These are phyloP conservation scores for Lepidurus arcticus DNA, from an alignment of 1,140 invertebrate species.

Conservation along the genomic window DNA sequence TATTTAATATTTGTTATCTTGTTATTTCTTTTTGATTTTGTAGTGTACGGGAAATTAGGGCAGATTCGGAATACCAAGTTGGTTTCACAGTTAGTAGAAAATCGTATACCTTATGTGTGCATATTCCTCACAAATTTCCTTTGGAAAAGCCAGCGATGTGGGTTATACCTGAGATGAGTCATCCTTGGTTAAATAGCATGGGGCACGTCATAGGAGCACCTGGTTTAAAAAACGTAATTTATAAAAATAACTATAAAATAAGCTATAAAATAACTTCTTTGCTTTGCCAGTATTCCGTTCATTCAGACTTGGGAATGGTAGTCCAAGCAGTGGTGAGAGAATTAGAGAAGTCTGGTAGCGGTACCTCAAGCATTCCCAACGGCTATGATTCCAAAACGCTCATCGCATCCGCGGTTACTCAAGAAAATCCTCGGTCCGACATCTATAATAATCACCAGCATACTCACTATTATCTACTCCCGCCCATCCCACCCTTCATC, in stretches of 20 bases:
- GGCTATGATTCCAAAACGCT: slow-evolving; percentile 11
- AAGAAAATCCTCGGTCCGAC: not conserved
- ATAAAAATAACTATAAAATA: not conserved
- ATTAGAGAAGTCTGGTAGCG: slow-evolving; percentile 52
- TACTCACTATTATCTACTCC: slow-evolving; percentile 43
- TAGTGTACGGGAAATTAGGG: slow-evolving; percentile 62
- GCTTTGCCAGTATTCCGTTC: slow-evolving; percentile 55
- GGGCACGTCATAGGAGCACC: slow-evolving; percentile 62
- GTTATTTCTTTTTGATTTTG: slow-evolving; percentile 40
- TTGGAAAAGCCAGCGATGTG: slow-evolving; percentile 63
- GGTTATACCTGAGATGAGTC: slow-evolving; percentile 57
- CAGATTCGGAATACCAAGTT: slow-evolving; percentile 63
- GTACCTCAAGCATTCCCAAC: not conserved
- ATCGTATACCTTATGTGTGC: slow-evolving; percentile 58
- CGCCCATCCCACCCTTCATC: slow-evolving; percentile 50
- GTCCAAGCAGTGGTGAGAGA: slow-evolving; percentile 71
- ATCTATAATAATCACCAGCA: slow-evolving; percentile 22
- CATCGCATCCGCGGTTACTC: not conserved
- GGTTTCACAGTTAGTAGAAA: slow-evolving; percentile 57
- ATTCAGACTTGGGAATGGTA: slow-evolving; percentile 68
- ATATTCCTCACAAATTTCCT: slow-evolving; percentile 61
- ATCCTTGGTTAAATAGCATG: slow-evolving; percentile 60
- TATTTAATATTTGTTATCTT: not conserved
- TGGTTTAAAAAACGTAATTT: slow-evolving; percentile 60
- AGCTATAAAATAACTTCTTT: slow-evolving; percentile 34